Evolutionary conservation across 2,888 invertebrate genomes (phyloP).

Genomic region (Drosophila nr. medialis): DNA sequence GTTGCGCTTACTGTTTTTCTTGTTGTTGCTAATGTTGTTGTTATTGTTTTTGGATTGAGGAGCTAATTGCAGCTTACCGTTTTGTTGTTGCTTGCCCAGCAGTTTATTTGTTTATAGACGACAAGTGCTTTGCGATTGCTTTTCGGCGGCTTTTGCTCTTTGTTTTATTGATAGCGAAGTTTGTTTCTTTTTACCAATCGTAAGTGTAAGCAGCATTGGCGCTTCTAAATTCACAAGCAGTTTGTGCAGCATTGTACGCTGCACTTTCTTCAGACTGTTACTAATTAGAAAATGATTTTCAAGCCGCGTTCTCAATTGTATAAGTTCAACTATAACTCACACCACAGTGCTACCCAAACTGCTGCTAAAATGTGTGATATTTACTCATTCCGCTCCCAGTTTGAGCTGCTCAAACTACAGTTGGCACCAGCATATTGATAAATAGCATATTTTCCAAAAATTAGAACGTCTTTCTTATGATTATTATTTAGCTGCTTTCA

Average conservation of each 20-base stretch:
- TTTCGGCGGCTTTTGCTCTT: conserved; percentile 14
- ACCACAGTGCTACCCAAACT: background rate
- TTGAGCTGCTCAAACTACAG: conserved; percentile 13
- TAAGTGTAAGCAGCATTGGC: conserved; percentile 6
- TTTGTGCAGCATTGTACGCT: background rate
- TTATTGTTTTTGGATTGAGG: conserved; percentile 31
- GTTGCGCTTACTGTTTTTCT: conserved; percentile 25
- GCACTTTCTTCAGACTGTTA: background rate
- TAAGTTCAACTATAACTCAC: background rate
- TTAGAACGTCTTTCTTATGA: conserved; percentile 60
- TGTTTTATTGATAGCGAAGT: conserved; percentile 16
- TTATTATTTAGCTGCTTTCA: conserved; percentile 60
- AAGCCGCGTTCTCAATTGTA: background rate
- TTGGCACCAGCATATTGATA: conserved; percentile 10
- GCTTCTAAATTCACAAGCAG: conserved; percentile 1
- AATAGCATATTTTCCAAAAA: conserved; percentile 20
- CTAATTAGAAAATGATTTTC: background rate
- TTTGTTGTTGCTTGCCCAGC: conserved; percentile 3
- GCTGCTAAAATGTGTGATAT: background rate
- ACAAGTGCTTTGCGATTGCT: conserved; percentile 25
- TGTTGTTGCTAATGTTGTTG: conserved; percentile 4
- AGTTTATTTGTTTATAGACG: conserved; percentile 59
- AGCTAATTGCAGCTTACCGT: conserved; percentile 60
- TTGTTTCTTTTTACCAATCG: conserved; percentile 33
- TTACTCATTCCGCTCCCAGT: background rate